A percentile compares a stretch with the other conserved stretches of the same genome.
phyloP scores from a whole-genome alignment of 23 tunicate species.

The Diplosoma virens region DNA sequence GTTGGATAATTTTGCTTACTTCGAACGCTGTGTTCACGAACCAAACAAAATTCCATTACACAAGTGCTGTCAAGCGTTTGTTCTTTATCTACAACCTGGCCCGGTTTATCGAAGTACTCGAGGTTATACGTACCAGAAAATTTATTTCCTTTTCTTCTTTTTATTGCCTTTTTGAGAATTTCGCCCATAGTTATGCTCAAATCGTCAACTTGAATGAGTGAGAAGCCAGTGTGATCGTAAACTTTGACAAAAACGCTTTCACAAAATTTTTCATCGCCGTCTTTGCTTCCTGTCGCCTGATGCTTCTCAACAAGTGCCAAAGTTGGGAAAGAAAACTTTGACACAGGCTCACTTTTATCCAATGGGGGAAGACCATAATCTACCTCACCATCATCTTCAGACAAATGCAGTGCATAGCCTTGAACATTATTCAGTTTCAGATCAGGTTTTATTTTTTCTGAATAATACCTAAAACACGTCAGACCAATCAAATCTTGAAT shows the following conservation, averaged over 20 bases:
- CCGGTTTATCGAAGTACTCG: conserved; percentile 67
- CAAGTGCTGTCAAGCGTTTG: conserved; percentile 89
- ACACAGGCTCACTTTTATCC: conserved; percentile 64
- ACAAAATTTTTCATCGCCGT: conserved; percentile 40
- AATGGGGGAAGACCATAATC: conserved; percentile 76
- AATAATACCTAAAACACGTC: conserved; percentile 64
- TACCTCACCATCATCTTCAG: conserved; percentile 93
- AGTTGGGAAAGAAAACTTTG: conserved; percentile 75
- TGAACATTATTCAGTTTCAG: conserved; percentile 55
- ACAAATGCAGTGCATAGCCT: conserved; percentile 49
- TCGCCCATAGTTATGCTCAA: conserved; percentile 70
- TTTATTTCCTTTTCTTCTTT: conserved; percentile 60
- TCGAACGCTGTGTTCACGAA: conserved; percentile 82
- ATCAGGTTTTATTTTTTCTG: conserved; percentile 45
- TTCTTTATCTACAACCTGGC: conserved; percentile 58
- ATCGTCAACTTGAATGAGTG: conserved; percentile 72
- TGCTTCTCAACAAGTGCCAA: conserved; percentile 74
- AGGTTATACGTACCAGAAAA: conserved; percentile 53
- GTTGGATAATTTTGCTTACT: conserved; percentile 12
- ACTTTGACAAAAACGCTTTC: conserved; percentile 79
- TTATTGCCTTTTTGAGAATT: conserved; percentile 58
- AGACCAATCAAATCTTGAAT: conserved; percentile 70
- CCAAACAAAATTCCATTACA: conserved; percentile 80
- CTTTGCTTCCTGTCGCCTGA: conserved; percentile 18
- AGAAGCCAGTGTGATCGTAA: conserved; percentile 65